phyloP scores from a whole-genome alignment of 2,113 vertebrate genomes.

The Zosterops japonicus region DNA sequence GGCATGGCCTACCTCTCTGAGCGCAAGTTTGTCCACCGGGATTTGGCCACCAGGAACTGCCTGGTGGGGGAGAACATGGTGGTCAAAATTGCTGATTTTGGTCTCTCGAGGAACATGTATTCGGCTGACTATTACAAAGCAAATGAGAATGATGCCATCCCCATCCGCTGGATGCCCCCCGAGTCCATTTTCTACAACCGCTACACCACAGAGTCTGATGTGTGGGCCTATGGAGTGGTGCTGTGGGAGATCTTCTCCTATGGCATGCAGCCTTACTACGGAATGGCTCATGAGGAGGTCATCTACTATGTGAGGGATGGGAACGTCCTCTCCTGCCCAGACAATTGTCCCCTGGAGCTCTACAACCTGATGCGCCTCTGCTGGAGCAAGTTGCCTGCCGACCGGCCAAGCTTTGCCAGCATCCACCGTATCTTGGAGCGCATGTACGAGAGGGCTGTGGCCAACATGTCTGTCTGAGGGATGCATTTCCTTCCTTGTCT shows the following conservation, averaged over 20 bases:
- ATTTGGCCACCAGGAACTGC: conserved; percentile 95
- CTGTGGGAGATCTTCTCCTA: conserved; percentile 98
- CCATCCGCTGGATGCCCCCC: conserved; percentile 98
- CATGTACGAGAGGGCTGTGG: conserved; percentile 83
- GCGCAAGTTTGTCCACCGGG: conserved; percentile 96
- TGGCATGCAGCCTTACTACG: conserved; percentile 96
- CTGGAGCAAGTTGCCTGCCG: conserved; percentile 88
- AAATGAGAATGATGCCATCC: conserved; percentile 94
- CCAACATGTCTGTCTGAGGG: conserved; percentile 19
- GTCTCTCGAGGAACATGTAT: conserved; percentile 96
- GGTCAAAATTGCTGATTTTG: conserved; percentile 97
- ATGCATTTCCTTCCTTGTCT: background rate
- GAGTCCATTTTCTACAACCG: conserved; percentile 99
- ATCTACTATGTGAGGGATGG: conserved; percentile 97
- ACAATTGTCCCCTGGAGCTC: conserved; percentile 90
- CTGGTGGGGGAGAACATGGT: conserved; percentile 92
- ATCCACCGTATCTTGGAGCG: conserved; percentile 93
- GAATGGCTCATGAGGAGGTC: conserved; percentile 97
- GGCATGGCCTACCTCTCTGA: conserved; percentile 97
- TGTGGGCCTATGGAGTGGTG: conserved; percentile 97
- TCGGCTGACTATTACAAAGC: conserved; percentile 98
- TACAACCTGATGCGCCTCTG: conserved; percentile 98
- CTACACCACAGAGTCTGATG: conserved; percentile 94
- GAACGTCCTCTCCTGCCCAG: conserved; percentile 90
- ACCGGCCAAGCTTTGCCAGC: conserved; percentile 90